Evolutionary conservation across 2,888 invertebrate genomes (phyloP).

Genomic region (Xylophagus ater): DNA sequence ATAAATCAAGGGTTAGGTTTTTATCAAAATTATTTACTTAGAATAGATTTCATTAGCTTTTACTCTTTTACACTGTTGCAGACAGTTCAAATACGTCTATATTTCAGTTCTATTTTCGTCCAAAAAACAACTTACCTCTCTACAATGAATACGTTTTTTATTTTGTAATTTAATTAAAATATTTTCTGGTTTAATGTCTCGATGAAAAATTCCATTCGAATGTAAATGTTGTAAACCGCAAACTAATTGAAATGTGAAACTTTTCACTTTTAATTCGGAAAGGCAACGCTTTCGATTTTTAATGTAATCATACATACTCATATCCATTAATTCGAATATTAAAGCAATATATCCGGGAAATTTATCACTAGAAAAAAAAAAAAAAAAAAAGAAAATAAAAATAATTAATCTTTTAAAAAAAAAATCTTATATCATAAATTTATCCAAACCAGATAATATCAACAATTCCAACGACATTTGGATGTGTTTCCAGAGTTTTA

Average conservation of each 20-base stretch:
- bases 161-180: slow-evolving; percentile 47
- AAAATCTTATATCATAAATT: neutral
- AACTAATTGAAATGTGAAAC: slow-evolving; percentile 49
- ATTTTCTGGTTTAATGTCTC: slow-evolving; percentile 63
- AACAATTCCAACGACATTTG: slow-evolving; percentile 50
- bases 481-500: slow-evolving; percentile 47
- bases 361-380: slow-evolving; percentile 43
- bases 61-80: no score
- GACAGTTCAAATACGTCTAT: no score
- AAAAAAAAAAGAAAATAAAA: neutral
- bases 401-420: neutral
- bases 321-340: slow-evolving; percentile 57
- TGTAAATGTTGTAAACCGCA: slow-evolving; percentile 52
- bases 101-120: no score
- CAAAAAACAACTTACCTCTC: no score
- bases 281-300: slow-evolving; percentile 42
- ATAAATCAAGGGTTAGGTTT: no score
- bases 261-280: slow-evolving; percentile 45
- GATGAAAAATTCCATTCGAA: slow-evolving; percentile 50
- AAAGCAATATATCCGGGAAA: slow-evolving; percentile 47
- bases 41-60: no score
- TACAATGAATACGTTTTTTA: neutral
- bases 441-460: slow-evolving; percentile 51
- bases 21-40: no score
- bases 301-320: slow-evolving; percentile 55